phyloP scores from a whole-genome alignment of 2,113 vertebrate species.

The Myotis yumanensis region DNA sequence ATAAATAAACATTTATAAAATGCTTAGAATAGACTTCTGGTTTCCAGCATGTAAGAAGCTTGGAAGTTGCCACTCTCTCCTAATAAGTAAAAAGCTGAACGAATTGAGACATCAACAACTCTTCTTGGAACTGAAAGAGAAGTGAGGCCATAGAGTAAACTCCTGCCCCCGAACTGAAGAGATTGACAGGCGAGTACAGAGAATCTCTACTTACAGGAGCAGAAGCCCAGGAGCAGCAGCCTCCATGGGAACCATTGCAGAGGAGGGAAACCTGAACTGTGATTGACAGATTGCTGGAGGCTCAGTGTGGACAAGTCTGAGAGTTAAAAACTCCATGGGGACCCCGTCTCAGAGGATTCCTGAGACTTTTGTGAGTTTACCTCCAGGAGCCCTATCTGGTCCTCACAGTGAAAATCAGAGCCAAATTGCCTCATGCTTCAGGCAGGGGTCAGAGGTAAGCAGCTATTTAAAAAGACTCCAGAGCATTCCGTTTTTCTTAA shows the following conservation, averaged over 20 bases:
- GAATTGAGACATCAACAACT: background rate
- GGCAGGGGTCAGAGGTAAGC: background rate
- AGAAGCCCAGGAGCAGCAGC: background rate
- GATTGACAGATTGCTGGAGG: background rate
- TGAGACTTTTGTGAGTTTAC: background rate
- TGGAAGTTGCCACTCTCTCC: background rate
- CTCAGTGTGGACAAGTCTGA: background rate
- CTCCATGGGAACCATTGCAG: background rate
- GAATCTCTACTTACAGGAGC: background rate
- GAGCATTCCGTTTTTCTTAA: background rate
- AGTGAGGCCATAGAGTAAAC: background rate
- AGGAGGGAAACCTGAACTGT: background rate
- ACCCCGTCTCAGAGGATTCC: background rate
- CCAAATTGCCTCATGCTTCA: background rate
- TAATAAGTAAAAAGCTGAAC: background rate
- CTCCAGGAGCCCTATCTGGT: background rate
- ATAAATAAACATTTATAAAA: background rate
- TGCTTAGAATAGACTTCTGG: background rate
- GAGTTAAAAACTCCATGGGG: background rate
- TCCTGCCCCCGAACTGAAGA: background rate
- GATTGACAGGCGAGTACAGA: background rate
- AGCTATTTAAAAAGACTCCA: background rate
- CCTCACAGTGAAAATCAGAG: background rate
- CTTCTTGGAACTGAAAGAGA: background rate
- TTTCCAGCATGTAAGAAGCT: background rate